phyloP scores from a whole-genome alignment of 2,888 invertebrate genomes.

The Pollenia angustigena region DNA sequence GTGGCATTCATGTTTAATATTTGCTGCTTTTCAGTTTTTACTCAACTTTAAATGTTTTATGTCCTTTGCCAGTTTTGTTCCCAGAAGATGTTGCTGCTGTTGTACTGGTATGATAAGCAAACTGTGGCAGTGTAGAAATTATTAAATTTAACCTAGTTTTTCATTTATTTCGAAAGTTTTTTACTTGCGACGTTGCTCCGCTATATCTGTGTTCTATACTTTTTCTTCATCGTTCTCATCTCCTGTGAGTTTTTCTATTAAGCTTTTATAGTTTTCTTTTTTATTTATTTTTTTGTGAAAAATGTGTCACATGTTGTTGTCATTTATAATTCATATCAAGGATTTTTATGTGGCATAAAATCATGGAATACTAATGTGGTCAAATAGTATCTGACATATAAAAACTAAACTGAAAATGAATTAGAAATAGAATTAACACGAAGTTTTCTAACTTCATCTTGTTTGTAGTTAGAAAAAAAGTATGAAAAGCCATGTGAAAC shows the following conservation, averaged over 20 bases:
- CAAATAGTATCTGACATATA: conserved; percentile 45
- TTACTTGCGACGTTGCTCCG: not conserved
- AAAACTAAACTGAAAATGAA: conserved; percentile 16
- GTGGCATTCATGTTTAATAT: conserved; percentile 44
- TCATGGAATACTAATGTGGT: conserved; percentile 67
- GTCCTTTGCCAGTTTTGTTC: conserved; percentile 59
- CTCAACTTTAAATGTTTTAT: conserved; percentile 32
- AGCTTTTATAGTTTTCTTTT: not conserved
- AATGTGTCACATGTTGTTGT: conserved; percentile 69
- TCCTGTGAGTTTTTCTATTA: conserved; percentile 1
- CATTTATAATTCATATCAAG: conserved; percentile 73
- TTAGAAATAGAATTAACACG: not conserved
- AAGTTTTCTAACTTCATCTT: not conserved
- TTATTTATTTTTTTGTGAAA: conserved; percentile 18
- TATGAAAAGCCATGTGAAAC: conserved; percentile 26
- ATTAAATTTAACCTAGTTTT: conserved; percentile 71
- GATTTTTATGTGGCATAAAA: conserved; percentile 61
- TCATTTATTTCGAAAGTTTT: conserved; percentile 36
- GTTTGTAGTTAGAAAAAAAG: not conserved
- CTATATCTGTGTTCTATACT: not conserved
- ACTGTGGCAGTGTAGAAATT: conserved; percentile 49
- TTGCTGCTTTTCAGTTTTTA: conserved; percentile 6
- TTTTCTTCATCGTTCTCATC: not conserved
- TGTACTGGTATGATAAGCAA: conserved; percentile 49
- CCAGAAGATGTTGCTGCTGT: conserved; percentile 49